These are phyloP conservation scores for Lampris megalopsis DNA, from an alignment of 2,113 vertebrate genomes.

Conservation along the genomic window DNA sequence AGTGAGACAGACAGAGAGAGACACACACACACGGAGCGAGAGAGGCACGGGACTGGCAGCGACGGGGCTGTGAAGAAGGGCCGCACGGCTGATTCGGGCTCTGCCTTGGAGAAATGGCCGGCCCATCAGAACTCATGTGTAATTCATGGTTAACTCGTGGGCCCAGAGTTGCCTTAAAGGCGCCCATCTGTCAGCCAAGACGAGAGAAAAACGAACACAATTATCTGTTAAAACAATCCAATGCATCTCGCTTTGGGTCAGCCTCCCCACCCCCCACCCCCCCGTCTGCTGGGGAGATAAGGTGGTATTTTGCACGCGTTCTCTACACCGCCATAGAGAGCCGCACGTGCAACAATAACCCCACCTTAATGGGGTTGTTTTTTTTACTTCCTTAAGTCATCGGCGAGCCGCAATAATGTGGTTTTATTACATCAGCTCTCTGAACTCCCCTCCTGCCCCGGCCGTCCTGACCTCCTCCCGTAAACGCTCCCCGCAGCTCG, in stretches of 20 bases:
- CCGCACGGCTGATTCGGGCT: conserved; percentile 51
- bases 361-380: conserved; percentile 61
- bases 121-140: conserved; percentile 71
- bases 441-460: neutral
- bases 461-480: neutral
- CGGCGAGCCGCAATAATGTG: conserved; percentile 28
- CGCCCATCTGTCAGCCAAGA: conserved; percentile 71
- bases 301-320: conserved; percentile 34
- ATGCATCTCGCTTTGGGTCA: conserved; percentile 62
- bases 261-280: conserved; percentile 46
- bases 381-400: conserved; percentile 51
- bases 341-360: conserved; percentile 56
- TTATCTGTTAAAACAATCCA: conserved; percentile 69
- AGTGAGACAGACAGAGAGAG: no score
- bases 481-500: conserved; percentile 84
- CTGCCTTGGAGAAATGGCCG: conserved; percentile 52
- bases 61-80: conserved; percentile 31
- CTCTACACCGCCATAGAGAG: conserved; percentile 36
- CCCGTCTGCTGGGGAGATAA: conserved; percentile 17
- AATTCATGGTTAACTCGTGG: conserved; percentile 75
- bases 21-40: no score
- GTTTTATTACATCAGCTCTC: conserved; percentile 56
- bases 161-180: conserved; percentile 64
- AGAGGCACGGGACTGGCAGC: neutral
- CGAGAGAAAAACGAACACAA: conserved; percentile 59